Evolutionary conservation across 2,113 vertebrate species (phyloP).

Genomic region (Platichthys flesus): DNA sequence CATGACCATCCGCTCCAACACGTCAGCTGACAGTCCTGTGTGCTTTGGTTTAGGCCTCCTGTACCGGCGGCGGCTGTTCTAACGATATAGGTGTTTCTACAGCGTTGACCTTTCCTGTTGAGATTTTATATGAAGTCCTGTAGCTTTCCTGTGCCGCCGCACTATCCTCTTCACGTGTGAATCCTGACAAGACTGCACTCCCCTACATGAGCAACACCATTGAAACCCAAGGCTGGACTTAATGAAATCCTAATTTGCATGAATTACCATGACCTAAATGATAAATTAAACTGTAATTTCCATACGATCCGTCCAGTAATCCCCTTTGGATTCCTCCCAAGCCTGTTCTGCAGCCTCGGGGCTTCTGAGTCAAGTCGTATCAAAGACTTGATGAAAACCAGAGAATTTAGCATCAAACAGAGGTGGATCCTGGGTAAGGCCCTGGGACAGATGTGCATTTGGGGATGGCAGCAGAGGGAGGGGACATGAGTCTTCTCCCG

Average conservation of each 20-base stretch:
- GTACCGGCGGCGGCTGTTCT: neutral
- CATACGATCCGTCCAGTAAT: conserved; percentile 67
- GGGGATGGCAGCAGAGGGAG: conserved; percentile 14
- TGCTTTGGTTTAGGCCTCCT: neutral
- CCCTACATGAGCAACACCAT: conserved; percentile 24
- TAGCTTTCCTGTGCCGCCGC: neutral
- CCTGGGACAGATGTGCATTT: conserved; percentile 47
- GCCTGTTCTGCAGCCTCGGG: conserved; percentile 37
- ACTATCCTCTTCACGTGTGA: conserved; percentile 1
- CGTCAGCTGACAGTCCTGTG: neutral
- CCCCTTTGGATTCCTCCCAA: conserved; percentile 61
- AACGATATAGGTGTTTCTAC: neutral
- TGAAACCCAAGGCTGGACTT: conserved; percentile 63
- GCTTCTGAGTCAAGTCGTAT: conserved; percentile 38
- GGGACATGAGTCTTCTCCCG: neutral
- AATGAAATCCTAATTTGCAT: conserved; percentile 72
- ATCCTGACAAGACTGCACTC: conserved; percentile 28
- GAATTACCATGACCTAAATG: conserved; percentile 72
- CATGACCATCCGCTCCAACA: neutral
- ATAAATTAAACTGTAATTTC: conserved; percentile 76
- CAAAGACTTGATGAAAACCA: conserved; percentile 51
- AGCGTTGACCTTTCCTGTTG: conserved; percentile 21
- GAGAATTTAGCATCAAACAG: conserved; percentile 37
- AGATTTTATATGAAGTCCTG: neutral
- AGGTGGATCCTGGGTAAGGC: conserved; percentile 40